Conservation (phyloP, 1,140 invertebrate genomes). For the Megalopta genalis region DNA sequence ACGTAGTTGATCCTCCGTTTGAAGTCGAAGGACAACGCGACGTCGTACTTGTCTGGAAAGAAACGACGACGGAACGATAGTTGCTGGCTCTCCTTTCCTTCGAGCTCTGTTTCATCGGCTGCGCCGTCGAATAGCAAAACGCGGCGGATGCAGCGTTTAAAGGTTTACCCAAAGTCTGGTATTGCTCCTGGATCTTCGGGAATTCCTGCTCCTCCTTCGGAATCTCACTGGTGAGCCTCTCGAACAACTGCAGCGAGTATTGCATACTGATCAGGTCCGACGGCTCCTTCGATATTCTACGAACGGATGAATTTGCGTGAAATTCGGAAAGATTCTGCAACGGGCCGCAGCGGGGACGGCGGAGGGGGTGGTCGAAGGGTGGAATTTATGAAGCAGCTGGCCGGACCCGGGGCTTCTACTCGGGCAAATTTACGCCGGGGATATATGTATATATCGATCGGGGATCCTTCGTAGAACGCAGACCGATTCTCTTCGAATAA, state of each 20-base stretch:
- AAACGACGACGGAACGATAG: slow-evolving; percentile 37
- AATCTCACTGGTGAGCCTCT: slow-evolving; percentile 83
- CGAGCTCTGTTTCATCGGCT: not conserved
- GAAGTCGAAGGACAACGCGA: slow-evolving; percentile 82
- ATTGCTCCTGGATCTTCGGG: slow-evolving; percentile 86
- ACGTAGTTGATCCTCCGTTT: slow-evolving; percentile 82
- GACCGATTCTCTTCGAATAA: too few relatives aligned
- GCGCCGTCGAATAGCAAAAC: slow-evolving; percentile 1
- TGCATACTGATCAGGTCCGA: slow-evolving; percentile 83
- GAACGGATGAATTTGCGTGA: slow-evolving; percentile 56
- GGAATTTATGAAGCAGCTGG: slow-evolving; percentile 29
- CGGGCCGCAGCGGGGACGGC: too few relatives aligned
- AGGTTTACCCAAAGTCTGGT: slow-evolving; percentile 84
- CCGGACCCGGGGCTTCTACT: slow-evolving; percentile 25
- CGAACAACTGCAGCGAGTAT: slow-evolving; percentile 82
- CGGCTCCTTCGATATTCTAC: slow-evolving; percentile 81
- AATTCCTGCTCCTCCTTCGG: slow-evolving; percentile 84
- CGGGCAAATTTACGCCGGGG: slow-evolving; percentile 45
- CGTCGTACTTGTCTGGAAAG: slow-evolving; percentile 83
- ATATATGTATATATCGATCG: slow-evolving; percentile 16
- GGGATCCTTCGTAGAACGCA: too few relatives aligned
- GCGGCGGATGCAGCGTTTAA: slow-evolving; percentile 32
- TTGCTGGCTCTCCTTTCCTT: too few relatives aligned
- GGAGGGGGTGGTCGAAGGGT: not conserved
- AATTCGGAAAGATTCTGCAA: slow-evolving; percentile 16